Evolutionary conservation across 2,113 vertebrate genomes (phyloP).

Genomic region (Equus quagga): DNA sequence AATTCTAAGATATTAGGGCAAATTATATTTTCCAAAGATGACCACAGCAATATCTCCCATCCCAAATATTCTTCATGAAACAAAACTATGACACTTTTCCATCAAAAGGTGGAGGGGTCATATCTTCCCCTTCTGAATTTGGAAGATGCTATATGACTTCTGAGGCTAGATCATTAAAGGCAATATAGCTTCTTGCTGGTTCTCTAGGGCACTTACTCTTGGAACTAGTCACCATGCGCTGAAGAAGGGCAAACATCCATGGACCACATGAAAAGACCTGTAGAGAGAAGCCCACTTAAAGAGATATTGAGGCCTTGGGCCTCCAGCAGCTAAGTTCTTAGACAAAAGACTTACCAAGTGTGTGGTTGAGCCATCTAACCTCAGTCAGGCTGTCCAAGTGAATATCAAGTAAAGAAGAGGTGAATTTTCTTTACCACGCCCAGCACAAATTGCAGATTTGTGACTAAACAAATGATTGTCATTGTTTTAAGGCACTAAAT

Average conservation of each 20-base stretch:
- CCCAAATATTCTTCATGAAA: background rate
- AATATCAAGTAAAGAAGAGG: background rate
- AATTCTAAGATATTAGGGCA: background rate
- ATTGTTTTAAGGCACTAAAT: background rate
- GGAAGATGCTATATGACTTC: background rate
- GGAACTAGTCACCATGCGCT: background rate
- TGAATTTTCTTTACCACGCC: background rate
- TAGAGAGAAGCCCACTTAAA: background rate
- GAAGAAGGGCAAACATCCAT: background rate
- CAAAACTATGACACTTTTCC: background rate
- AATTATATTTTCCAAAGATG: background rate
- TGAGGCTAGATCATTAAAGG: background rate
- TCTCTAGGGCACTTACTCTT: background rate
- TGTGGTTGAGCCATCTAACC: background rate
- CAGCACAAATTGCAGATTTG: background rate
- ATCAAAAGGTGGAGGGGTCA: background rate
- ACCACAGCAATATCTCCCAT: background rate
- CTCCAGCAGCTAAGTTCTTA: background rate
- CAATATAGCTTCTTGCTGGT: background rate
- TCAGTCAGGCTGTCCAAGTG: background rate
- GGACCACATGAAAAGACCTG: background rate
- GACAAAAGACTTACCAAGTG: background rate
- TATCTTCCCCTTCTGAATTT: background rate
- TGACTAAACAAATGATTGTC: background rate
- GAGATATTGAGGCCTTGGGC: background rate